Base-by-base conservation (phyloP, 2,797 vertebrate species). In the Euthynnus affinis region DNA sequence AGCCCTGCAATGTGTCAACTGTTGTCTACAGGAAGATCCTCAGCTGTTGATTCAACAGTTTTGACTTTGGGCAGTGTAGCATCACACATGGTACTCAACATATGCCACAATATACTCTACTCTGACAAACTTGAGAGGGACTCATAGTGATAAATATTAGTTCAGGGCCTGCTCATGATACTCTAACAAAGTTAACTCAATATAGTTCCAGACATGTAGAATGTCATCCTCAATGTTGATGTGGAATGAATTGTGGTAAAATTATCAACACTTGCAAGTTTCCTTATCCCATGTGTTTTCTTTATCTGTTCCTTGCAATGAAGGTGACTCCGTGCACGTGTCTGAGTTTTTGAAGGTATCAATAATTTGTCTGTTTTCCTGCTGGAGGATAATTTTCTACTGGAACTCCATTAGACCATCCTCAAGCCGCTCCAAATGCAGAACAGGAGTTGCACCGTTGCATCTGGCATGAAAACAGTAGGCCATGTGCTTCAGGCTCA, bases 391-490 rank as follows among this genome's bases (percentile, higher is more conserved):
- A 70, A 85, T 84, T 82, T 79, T 62, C 67, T 70, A 48, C 78
- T 86, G 77, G 76, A 88, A 75, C 76, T 23, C 52, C 44, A 73
- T 73, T 37, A 82, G 34, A 75, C 63, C 37, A 20, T 60, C 71
- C 65, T 48, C 71, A 73, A 79, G 78, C 80, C 58, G 55, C 57
- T 81, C 71, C 70, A 78, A 91, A 64, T 58, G 76, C 67, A 46
- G 81, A 86, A 83, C 87, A 88, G 83, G 79, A 87, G 83, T 80
- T 88, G 80, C 82, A 81, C 79, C 55, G 74, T 87, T 82, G 89
- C 85, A 90, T 75, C 88, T 92, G 91, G 90, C 91, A 91, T 79
- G 56, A 77, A 87, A 84, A 90, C 74, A 86, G 67, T 66, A 52
- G 89, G 69, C 78, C 90, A 88, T 91, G 88, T 89, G 90, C 82